Evolutionary conservation across 2,888 invertebrate species (phyloP).

Genomic region (Lissocephala sabroskyi): DNA sequence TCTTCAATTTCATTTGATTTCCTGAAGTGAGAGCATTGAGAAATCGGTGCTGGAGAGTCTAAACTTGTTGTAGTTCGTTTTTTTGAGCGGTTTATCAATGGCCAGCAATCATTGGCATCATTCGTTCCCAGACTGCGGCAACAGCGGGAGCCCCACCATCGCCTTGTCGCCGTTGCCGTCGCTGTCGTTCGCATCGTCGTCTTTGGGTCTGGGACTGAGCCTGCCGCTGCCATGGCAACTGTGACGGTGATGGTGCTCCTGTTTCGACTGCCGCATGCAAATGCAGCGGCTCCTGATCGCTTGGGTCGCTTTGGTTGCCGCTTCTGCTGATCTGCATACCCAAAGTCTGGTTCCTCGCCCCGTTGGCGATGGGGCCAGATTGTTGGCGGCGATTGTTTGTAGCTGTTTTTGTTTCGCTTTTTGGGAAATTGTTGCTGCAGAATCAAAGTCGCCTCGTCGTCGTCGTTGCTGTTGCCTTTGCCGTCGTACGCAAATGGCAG

Average conservation of each 20-base stretch:
- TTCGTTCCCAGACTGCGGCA: constrained; percentile 8
- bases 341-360: constrained; percentile 25
- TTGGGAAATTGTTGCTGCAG: constrained; percentile 9
- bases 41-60: too few relatives aligned
- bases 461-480: too few relatives aligned
- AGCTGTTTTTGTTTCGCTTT: constrained; percentile 31
- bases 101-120: constrained; percentile 56
- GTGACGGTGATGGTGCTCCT: constrained; percentile 8
- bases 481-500: constrained; percentile 3
- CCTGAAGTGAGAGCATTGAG: not conserved
- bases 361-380: constrained; percentile 25
- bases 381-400: constrained; percentile 66
- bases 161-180: not conserved
- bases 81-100: constrained; percentile 50
- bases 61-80: not conserved
- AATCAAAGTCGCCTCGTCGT: constrained; percentile 26
- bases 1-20: not conserved
- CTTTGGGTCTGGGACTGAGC: constrained; percentile 48
- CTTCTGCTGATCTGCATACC: constrained; percentile 58
- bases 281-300: constrained; percentile 27
- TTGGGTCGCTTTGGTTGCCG: constrained; percentile 9
- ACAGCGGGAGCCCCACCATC: constrained; percentile 4
- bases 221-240: constrained; percentile 8
- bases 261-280: constrained; percentile 42
- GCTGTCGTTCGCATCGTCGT: constrained; percentile 31